phyloP scores from a whole-genome alignment of 2,888 invertebrate genomes.

The Lasiommata megera region DNA sequence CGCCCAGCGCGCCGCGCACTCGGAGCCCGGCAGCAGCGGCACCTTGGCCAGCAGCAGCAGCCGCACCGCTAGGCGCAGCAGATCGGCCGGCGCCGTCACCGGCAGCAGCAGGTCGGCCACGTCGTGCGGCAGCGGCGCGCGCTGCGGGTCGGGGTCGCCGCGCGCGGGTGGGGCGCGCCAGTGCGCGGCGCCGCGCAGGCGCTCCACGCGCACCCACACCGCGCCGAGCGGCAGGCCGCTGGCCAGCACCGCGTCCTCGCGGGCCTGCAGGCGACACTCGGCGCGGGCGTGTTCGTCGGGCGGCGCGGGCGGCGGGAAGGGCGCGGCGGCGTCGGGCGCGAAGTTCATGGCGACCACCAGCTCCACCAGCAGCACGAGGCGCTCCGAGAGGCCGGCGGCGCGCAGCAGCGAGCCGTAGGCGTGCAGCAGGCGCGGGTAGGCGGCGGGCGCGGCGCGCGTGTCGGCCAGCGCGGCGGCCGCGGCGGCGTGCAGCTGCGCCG shows the following conservation, averaged over 20 bases:
- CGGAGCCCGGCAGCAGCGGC: conserved; percentile 40
- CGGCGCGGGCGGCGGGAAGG: conserved; percentile 17
- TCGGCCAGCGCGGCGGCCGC: conserved; percentile 40
- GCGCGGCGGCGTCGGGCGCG: conserved; percentile 44
- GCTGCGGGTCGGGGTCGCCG: conserved; percentile 83
- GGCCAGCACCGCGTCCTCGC: conserved; percentile 39
- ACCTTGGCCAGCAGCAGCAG: conserved; percentile 69
- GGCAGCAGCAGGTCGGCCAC: conserved; percentile 87
- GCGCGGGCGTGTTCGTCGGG: conserved; percentile 13
- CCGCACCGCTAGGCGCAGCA: conserved; percentile 81
- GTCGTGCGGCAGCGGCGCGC: conserved; percentile 84
- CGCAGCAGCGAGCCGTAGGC: conserved; percentile 65
- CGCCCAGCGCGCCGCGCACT: conserved; percentile 31
- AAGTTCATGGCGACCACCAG: conserved; percentile 86
- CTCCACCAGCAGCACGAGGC: conserved; percentile 86
- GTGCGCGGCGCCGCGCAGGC: conserved; percentile 86
- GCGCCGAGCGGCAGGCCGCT: conserved; percentile 86
- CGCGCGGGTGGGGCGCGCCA: conserved; percentile 83
- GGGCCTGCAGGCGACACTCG: conserved; percentile 29
- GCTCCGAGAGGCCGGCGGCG: conserved; percentile 87
- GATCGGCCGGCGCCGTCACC: conserved; percentile 78
- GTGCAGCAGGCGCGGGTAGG: conserved; percentile 52
- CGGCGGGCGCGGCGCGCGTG: conserved; percentile 35
- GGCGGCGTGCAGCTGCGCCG: conserved; percentile 35
- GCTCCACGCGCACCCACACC: conserved; percentile 89